These are phyloP conservation scores for Papilio helenus DNA, from an alignment of 1,140 invertebrate species.

Conservation along the genomic window DNA sequence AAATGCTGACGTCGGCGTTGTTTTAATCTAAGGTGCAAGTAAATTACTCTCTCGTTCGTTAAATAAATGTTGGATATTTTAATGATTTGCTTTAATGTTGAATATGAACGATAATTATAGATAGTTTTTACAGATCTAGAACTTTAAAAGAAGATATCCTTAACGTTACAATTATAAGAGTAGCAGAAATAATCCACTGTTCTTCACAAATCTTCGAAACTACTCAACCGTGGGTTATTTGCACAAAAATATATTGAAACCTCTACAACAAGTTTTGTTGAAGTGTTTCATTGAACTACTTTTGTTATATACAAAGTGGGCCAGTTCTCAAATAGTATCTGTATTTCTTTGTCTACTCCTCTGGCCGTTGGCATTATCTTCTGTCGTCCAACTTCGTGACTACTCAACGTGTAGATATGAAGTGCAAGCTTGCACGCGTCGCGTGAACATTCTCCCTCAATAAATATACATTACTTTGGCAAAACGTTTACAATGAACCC, in stretches of 20 bases:
- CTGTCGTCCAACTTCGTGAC: background rate
- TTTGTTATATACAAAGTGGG: background rate
- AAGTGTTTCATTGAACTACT: too few relatives aligned
- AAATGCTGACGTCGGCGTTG: background rate
- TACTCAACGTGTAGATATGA: background rate
- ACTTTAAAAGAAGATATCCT: too few relatives aligned
- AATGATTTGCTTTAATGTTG: background rate
- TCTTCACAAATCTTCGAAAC: too few relatives aligned
- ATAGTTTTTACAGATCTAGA: too few relatives aligned
- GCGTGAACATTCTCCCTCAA: slow-evolving; percentile 2
- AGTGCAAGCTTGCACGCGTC: slow-evolving; percentile 10
- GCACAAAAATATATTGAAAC: too few relatives aligned
- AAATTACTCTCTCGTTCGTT: background rate
- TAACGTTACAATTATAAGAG: too few relatives aligned
- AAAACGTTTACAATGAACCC: slow-evolving; percentile 13
- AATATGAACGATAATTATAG: too few relatives aligned
- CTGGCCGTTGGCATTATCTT: background rate
- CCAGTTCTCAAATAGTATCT: background rate
- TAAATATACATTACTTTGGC: slow-evolving; percentile 5
- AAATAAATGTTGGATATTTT: background rate
- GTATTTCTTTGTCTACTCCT: background rate
- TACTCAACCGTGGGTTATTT: too few relatives aligned
- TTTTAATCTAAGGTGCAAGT: background rate
- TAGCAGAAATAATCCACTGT: too few relatives aligned
- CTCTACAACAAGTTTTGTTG: too few relatives aligned